phyloP scores from a whole-genome alignment of 2,113 vertebrate genomes.

The Pimephales promelas region DNA sequence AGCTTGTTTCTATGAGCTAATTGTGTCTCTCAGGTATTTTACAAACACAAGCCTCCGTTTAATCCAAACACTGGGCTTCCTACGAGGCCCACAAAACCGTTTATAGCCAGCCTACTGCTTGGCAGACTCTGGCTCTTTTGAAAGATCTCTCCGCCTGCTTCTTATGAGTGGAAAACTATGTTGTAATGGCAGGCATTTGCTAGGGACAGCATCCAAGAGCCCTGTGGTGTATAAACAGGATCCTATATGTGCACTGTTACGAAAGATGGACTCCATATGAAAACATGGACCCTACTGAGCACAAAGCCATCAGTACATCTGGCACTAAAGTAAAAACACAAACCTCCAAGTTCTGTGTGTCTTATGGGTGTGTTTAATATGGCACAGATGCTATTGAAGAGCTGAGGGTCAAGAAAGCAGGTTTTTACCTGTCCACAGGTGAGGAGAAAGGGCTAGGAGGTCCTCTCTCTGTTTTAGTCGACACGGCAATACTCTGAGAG shows the following conservation, averaged over 20 bases:
- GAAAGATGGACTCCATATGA: constrained; percentile 25
- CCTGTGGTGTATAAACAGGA: constrained; percentile 5
- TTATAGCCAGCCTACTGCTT: constrained; percentile 63
- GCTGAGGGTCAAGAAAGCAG: neutral
- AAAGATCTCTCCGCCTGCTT: constrained; percentile 50
- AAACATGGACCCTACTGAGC: constrained; percentile 3
- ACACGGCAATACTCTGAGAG: constrained; percentile 82
- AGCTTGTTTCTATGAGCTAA: constrained; percentile 58
- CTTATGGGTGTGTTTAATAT: too few relatives aligned
- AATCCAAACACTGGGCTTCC: constrained; percentile 49
- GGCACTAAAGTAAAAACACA: constrained; percentile 55
- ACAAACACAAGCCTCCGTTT: constrained; percentile 53
- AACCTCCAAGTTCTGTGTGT: constrained; percentile 53
- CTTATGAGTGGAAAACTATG: constrained; percentile 41
- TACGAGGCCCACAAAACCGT: constrained; percentile 61
- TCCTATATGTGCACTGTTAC: constrained; percentile 38
- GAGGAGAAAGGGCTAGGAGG: constrained; percentile 82
- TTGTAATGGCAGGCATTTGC: constrained; percentile 9
- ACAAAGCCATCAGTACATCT: constrained; percentile 4
- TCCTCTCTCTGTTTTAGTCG: constrained; percentile 67
- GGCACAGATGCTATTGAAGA: constrained; percentile 5
- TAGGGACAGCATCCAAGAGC: neutral
- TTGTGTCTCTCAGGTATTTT: constrained; percentile 65
- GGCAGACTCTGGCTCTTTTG: constrained; percentile 56
- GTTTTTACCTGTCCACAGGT: constrained; percentile 85